phyloP scores from a whole-genome alignment of 2,888 invertebrate genomes.

The Athalia rosae region DNA sequence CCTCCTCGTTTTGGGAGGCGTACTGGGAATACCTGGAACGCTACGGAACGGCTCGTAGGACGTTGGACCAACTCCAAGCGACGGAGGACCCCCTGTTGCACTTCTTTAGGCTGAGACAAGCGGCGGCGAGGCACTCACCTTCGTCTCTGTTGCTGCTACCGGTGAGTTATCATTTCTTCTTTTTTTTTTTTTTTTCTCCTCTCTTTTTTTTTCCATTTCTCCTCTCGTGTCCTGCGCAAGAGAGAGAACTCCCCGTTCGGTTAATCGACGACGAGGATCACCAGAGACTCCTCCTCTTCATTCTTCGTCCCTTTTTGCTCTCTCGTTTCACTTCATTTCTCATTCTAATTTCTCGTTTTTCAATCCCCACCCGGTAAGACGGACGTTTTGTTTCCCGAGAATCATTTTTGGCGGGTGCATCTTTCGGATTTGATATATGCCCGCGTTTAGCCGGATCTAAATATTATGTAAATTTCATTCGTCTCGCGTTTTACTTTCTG shows the following conservation, averaged over 20 bases:
- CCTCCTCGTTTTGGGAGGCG: constrained; percentile 80
- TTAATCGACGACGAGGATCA: constrained; percentile 20
- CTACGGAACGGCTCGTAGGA: constrained; percentile 78
- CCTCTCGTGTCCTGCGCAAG: not conserved
- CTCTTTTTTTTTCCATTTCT: not conserved
- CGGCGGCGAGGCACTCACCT: constrained; percentile 80
- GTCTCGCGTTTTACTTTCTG: not conserved
- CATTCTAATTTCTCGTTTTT: not conserved
- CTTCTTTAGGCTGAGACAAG: constrained; percentile 80
- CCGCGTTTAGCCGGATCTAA: not conserved
- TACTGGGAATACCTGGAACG: constrained; percentile 80
- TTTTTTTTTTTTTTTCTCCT: not conserved
- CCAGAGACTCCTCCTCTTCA: not conserved
- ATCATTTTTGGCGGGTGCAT: not conserved
- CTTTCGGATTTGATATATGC: not conserved
- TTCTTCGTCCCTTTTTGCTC: constrained; percentile 3
- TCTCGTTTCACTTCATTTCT: not conserved
- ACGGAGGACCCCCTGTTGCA: constrained; percentile 82
- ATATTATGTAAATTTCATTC: not conserved
- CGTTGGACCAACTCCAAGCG: constrained; percentile 79
- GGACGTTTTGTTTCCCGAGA: not conserved
- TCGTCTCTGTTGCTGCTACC: constrained; percentile 81
- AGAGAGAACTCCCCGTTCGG: not conserved
- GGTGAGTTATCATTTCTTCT: constrained; percentile 75
- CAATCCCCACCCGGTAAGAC: not conserved